phyloP scores from a whole-genome alignment of 2,113 vertebrate genomes.

The Pithys albifrons region DNA sequence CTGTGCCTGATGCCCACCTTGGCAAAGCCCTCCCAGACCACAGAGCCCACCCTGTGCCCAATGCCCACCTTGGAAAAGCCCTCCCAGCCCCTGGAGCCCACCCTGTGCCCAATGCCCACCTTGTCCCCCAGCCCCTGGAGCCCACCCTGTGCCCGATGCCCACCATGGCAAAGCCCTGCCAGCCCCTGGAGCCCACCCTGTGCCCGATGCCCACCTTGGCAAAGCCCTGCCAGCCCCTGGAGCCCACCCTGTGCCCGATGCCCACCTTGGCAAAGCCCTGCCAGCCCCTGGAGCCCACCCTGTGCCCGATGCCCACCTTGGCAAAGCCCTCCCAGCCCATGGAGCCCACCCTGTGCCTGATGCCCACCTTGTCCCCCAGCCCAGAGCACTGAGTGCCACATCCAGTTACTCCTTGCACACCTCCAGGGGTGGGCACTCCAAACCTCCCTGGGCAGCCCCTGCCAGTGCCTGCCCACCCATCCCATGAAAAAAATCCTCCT shows the following conservation, averaged over 20 bases:
- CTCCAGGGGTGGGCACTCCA: neutral
- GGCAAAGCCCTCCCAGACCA: too few species aligned
- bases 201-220: neutral
- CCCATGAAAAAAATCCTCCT: neutral
- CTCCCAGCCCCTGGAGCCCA: too few species aligned
- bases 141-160: too few species aligned
- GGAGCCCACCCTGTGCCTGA: rapidly evolving
- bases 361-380: neutral
- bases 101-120: too few species aligned
- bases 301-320: neutral
- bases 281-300: too few species aligned
- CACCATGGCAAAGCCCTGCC: too few species aligned
- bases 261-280: neutral
- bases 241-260: neutral
- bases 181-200: too few species aligned
- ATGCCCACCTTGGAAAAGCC: too few species aligned
- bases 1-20: too few species aligned
- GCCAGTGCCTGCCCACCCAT: rapidly evolving
- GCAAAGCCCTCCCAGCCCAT: neutral
- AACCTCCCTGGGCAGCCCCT: rapidly evolving
- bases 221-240: neutral
- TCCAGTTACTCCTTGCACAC: neutral
- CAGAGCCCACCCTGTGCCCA: too few species aligned
- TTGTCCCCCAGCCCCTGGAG: too few species aligned
- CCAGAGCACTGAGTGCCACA: rapidly evolving